Evolutionary conservation across 2,113 vertebrate genomes (phyloP).

Genomic region (Anguilla japonica): DNA sequence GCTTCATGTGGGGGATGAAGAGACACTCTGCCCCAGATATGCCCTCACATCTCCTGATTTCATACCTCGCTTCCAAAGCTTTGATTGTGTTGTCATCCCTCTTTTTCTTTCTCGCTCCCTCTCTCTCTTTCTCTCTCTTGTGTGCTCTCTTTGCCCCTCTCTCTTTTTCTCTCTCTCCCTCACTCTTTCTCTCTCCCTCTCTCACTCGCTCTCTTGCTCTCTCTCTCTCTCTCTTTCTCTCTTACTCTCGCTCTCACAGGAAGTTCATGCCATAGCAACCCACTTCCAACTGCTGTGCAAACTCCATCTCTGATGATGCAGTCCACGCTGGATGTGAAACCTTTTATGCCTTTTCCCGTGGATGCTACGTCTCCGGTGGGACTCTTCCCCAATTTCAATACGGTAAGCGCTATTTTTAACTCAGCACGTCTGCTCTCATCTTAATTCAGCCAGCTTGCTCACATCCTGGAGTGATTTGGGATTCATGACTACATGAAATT

Average conservation of each 20-base stretch:
- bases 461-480: background rate
- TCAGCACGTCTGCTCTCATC: slow-evolving; percentile 20
- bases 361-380: slow-evolving; percentile 84
- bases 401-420: slow-evolving; percentile 72
- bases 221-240: slow-evolving; percentile 1
- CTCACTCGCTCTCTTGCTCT: background rate
- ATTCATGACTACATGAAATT: slow-evolving; percentile 1
- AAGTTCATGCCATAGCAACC: slow-evolving; percentile 73
- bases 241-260: slow-evolving; percentile 60
- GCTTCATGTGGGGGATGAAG: slow-evolving; percentile 37
- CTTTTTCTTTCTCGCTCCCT: background rate
- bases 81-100: background rate
- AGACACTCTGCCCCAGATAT: background rate
- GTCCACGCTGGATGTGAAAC: slow-evolving; percentile 85
- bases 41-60: background rate
- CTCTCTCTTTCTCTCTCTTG: slow-evolving; percentile 10
- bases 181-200: slow-evolving; percentile 9
- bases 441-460: background rate
- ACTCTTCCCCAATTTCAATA: slow-evolving; percentile 97
- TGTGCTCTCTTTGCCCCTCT: background rate
- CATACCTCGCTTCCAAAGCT: background rate
- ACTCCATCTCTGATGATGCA: slow-evolving; percentile 87
- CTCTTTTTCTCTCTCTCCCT: slow-evolving; percentile 12
- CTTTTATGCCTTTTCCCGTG: slow-evolving; percentile 87
- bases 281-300: slow-evolving; percentile 82